These are phyloP conservation scores for Spilosoma lubricipeda DNA, from an alignment of 2,888 invertebrate genomes.

Conservation along the genomic window DNA sequence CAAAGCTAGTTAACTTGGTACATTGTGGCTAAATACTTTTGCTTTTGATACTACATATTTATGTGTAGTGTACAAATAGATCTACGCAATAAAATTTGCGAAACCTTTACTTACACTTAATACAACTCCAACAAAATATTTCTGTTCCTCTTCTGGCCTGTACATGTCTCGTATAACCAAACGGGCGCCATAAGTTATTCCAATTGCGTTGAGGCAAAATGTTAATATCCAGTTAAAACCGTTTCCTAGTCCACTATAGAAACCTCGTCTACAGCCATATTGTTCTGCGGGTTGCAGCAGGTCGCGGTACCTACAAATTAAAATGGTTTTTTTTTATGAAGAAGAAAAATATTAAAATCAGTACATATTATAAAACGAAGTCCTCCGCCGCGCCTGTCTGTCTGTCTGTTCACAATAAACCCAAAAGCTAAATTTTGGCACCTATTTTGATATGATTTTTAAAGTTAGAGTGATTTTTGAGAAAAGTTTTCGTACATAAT, in stretches of 20 bases:
- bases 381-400: no score
- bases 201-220: conserved; percentile 90
- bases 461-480: no score
- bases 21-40: no score
- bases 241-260: conserved; percentile 89
- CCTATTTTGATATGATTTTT: no score
- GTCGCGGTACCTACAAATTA: conserved; percentile 75
- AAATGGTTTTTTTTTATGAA: neutral
- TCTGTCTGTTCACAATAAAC: no score
- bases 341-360: neutral
- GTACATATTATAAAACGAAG: no score
- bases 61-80: no score
- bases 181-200: conserved; percentile 91
- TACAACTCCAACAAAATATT: conserved; percentile 89
- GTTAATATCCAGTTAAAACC: conserved; percentile 92
- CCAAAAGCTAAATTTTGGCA: no score
- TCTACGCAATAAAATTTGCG: neutral
- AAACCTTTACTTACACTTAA: conserved; percentile 86
- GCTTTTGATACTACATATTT: neutral
- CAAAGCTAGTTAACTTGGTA: no score
- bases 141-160: conserved; percentile 83
- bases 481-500: no score
- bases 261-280: conserved; percentile 88
- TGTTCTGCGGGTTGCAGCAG: conserved; percentile 87
- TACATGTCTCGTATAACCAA: conserved; percentile 88